Evolutionary conservation across 2,888 invertebrate species (phyloP).

Genomic region (Xylocampa areola): DNA sequence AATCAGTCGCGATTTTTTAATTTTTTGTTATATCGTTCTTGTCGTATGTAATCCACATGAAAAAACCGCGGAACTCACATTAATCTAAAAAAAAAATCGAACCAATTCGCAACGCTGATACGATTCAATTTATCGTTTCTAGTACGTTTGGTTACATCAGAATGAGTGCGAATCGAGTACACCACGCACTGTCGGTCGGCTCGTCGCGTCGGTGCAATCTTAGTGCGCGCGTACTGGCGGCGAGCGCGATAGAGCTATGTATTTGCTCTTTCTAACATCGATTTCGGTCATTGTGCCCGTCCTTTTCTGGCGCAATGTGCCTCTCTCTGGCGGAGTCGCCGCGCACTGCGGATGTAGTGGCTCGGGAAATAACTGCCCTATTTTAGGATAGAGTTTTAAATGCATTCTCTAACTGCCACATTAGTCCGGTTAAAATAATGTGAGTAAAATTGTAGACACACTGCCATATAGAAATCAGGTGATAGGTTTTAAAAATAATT

Average conservation of each 20-base stretch:
- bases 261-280: slow-evolving; percentile 74
- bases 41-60: slow-evolving; percentile 4
- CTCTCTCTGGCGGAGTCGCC: slow-evolving; percentile 67
- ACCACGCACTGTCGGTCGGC: slow-evolving; percentile 61
- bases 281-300: slow-evolving; percentile 78
- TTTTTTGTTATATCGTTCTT: neutral
- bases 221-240: slow-evolving; percentile 77
- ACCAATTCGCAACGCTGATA: slow-evolving; percentile 26
- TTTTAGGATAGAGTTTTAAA: slow-evolving; percentile 70
- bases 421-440: slow-evolving; percentile 56
- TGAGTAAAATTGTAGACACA: slow-evolving; percentile 9
- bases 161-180: slow-evolving; percentile 68
- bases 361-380: slow-evolving; percentile 73
- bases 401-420: slow-evolving; percentile 59
- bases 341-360: slow-evolving; percentile 79
- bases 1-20: neutral
- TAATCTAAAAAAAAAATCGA: slow-evolving; percentile 13
- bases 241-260: slow-evolving; percentile 67
- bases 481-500: slow-evolving; percentile 9
- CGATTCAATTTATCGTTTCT: slow-evolving; percentile 42
- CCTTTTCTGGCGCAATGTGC: slow-evolving; percentile 73
- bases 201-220: slow-evolving; percentile 74
- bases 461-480: slow-evolving; percentile 3
- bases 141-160: slow-evolving; percentile 60
- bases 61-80: slow-evolving; percentile 11